Conservation (phyloP, 2,113 vertebrate genomes). For the chimpanzee (Pan troglodytes) region NHGRI_mPanTro3-v2.1_pri NC_072421.2:63150501-63151000, state of each 20-base stretch:
- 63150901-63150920: constrained; percentile 90
- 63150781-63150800: constrained; percentile 95
- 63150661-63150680: constrained; percentile 97
- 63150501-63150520: constrained; percentile 96
- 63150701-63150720: constrained; percentile 94
- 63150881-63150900: constrained; percentile 94
- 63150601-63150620: constrained; percentile 94
- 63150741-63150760: constrained; percentile 99
- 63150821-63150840: constrained; percentile 97
- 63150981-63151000: constrained; percentile 95
- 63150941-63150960: constrained; percentile 94
- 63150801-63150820: constrained; percentile 96
- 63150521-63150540: constrained; percentile 93
- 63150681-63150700: constrained; percentile 94
- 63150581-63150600: constrained; percentile 96
- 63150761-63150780: constrained; percentile 93
- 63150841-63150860: constrained; percentile 96
- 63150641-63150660: constrained; percentile 97
- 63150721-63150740: constrained; percentile 96
- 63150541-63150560: constrained; percentile 91
- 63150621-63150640: constrained; percentile 97
- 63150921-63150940: constrained; percentile 93
- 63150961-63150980: constrained; percentile 95
- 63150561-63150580: constrained; percentile 98
- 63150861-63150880: constrained; percentile 93